A percentile compares a stretch with the other conserved stretches of the same genome.
Evolutionary conservation across 1,140 invertebrate genomes (phyloP).

Genomic region (Cotesia typhae): DNA sequence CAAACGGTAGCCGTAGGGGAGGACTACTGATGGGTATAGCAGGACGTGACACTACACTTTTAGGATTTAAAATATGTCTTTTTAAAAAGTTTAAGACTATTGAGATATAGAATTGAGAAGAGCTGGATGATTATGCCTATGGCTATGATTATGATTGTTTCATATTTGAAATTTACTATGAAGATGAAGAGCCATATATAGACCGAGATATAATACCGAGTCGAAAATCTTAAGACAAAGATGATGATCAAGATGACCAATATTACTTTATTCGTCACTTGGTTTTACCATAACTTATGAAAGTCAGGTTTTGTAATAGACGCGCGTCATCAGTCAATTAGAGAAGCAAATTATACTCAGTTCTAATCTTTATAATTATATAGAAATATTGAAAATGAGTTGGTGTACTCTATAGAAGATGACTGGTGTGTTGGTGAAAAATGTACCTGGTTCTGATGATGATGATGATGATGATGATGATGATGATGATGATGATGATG

Average conservation of each 20-base stretch:
- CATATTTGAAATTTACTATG: not conserved
- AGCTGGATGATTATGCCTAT: not conserved
- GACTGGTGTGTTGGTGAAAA: not conserved
- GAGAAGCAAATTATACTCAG: conserved; percentile 47
- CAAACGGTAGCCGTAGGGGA: conserved; percentile 29
- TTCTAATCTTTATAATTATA: not conserved
- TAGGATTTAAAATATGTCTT: conserved; percentile 13
- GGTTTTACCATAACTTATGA: not conserved
- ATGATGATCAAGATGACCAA: not conserved
- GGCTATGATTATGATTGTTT: conserved; percentile 18
- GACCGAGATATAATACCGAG: not conserved
- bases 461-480: too few species aligned
- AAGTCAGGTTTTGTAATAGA: conserved; percentile 45
- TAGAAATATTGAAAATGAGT: too few species aligned
- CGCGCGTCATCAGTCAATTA: conserved; percentile 45
- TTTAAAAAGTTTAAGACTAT: not conserved
- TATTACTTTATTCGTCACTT: conserved; percentile 20
- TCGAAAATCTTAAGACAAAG: conserved; percentile 1
- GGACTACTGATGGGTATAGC: conserved; percentile 7
- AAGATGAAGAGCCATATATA: conserved; percentile 9
- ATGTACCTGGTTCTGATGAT: not conserved
- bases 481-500: not conserved
- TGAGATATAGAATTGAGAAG: not conserved
- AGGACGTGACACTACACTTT: conserved; percentile 54
- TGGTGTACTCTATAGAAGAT: too few species aligned